Conservation (phyloP, 30 jellyfish, hydroid and myxozoan genomes). For the Turritopsis rubra region DNA sequence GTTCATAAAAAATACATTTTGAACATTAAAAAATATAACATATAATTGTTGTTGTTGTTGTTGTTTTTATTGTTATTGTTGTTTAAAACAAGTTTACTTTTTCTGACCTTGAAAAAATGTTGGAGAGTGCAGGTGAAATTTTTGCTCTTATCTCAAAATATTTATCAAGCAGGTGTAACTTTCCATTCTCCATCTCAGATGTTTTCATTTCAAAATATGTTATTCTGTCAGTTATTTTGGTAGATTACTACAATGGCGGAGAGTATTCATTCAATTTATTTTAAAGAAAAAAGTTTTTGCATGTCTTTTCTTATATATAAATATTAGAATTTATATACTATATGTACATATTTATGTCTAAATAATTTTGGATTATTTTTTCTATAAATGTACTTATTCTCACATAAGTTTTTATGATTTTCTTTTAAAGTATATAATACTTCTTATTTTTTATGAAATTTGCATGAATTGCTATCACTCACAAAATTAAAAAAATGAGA, state of each 20-base stretch:
- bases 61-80: background rate
- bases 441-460: too few relatives aligned
- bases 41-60: background rate
- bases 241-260: background rate
- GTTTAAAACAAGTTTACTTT: background rate
- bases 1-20: too few relatives aligned
- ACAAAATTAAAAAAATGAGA: too few relatives aligned
- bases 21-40: background rate
- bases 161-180: conserved; percentile 9
- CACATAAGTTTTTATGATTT: background rate
- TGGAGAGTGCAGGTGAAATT: conserved; percentile 12
- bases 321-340: background rate
- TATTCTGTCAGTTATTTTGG: background rate
- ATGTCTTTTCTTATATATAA: background rate
- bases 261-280: background rate
- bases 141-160: conserved; percentile 12
- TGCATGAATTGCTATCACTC: too few relatives aligned
- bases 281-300: conserved; percentile 3
- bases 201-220: background rate
- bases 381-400: background rate
- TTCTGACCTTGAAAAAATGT: background rate
- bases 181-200: background rate
- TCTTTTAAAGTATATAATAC: background rate
- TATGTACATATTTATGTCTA: too few relatives aligned
- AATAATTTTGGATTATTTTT: background rate